Conservation (phyloP, 2,888 invertebrate genomes). For the Ormyrus pomaceus region DNA sequence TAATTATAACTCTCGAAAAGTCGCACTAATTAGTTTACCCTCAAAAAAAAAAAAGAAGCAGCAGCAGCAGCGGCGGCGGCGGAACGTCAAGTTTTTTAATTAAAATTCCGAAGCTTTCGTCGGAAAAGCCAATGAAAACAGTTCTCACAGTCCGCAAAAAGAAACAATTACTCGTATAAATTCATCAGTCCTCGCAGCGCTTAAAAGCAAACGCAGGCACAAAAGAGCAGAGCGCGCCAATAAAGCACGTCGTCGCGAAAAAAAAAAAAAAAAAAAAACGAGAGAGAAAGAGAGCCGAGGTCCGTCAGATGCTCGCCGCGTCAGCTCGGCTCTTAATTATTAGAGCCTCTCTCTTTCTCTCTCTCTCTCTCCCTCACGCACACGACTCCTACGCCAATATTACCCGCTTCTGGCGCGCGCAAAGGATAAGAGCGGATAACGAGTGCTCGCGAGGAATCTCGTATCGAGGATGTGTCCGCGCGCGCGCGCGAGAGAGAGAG, state of each 20-base stretch:
- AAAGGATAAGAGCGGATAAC: slow-evolving; percentile 21
- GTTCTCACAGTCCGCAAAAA: too few relatives aligned
- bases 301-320: slow-evolving; percentile 14
- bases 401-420: neutral
- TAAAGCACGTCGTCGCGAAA: neutral
- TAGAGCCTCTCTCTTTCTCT: neutral
- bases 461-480: neutral
- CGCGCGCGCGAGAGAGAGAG: neutral
- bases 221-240: too few relatives aligned
- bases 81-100: too few relatives aligned
- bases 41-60: too few relatives aligned
- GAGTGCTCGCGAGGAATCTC: neutral
- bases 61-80: too few relatives aligned
- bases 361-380: slow-evolving; percentile 6
- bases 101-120: too few relatives aligned
- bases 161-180: too few relatives aligned
- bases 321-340: slow-evolving; percentile 43
- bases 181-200: too few relatives aligned
- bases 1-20: too few relatives aligned
- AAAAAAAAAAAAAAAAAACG: slow-evolving; percentile 5
- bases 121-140: too few relatives aligned
- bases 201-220: too few relatives aligned
- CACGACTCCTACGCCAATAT: slow-evolving; percentile 36
- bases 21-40: too few relatives aligned
- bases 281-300: neutral